Evolutionary conservation across 2,888 invertebrate genomes (phyloP), one percentile per base, ranked within the genome.

Genomic region (Notodonta dromedarius): DNA sequence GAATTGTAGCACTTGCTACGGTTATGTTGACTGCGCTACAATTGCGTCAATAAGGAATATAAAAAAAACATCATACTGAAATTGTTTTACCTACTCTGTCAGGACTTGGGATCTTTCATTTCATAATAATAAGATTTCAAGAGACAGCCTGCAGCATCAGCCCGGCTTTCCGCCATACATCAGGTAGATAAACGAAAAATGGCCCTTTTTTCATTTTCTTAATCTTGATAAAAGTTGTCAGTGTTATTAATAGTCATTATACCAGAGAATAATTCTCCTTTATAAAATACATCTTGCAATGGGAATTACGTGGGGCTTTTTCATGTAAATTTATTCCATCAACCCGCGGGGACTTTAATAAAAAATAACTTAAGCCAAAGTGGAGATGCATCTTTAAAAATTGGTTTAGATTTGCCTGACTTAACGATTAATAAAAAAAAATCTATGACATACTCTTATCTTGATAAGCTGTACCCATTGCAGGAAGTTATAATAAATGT

Each of bases 251-350:
- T 67, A 66, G 67, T 60, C 67, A 68, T 73, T 73, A 68, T 64
- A 66, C 61, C 52, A 24, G 56, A 58, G 58, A 67, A 65, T 62
- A 59, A 67, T 66, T 56, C 70, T 58, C 57, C 70, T 60, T 67
- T 66, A 57, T 42, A 67, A 72, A 70, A 66, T 65, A 62, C 65
- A 60, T 59, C 60, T 60, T 58, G 55, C 63, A 58, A 57, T 13
- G 55, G 60, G 62, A 60, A 70, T 71, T 64, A 74, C 65, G 61
- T 65, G 58, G 24, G 59, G 44, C 57, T 62, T 73, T 60, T 59
- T 62, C 53, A 67, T 73, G 73, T 66, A 75, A 73, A 75, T 76
- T 73, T 76, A 73, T 76, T 73, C 70, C 65, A 73, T 73, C 76
- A 73, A 67, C 62, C 65, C 35, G 50, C 58, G 55, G 63, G 59